Conservation (phyloP, 2,888 invertebrate species). For the Nomada ferruginata region DNA sequence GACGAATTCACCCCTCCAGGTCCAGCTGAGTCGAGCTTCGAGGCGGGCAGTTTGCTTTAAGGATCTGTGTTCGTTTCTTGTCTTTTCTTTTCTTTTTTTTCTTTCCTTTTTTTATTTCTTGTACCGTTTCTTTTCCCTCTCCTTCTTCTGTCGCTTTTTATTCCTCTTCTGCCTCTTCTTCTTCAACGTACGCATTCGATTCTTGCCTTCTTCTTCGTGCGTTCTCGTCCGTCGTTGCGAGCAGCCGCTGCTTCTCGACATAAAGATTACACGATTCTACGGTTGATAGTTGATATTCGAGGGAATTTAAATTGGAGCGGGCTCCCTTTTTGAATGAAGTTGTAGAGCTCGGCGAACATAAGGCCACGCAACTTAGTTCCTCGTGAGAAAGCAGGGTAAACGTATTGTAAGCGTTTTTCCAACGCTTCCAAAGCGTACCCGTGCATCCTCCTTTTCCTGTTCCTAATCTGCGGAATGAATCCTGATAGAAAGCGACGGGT, state of each 20-base stretch:
- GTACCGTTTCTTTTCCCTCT: slow-evolving; percentile 23
- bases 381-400: no score
- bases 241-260: background rate
- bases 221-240: background rate
- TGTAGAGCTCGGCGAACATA: no score
- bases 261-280: background rate
- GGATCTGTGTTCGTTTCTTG: slow-evolving; percentile 70
- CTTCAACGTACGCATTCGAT: background rate
- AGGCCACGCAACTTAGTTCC: no score
- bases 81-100: slow-evolving; percentile 13
- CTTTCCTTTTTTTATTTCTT: slow-evolving; percentile 35
- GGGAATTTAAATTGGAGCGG: no score
- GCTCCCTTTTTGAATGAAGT: no score
- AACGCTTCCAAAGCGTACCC: background rate
- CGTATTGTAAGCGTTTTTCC: no score
- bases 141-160: slow-evolving; percentile 2
- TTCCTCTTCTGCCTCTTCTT: slow-evolving; percentile 26
- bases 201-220: slow-evolving; percentile 18
- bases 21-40: slow-evolving; percentile 59
- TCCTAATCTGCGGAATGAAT: background rate
- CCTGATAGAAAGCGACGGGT: background rate
- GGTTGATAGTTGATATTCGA: background rate
- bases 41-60: slow-evolving; percentile 76
- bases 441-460: background rate
- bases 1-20: slow-evolving; percentile 77